These are phyloP conservation scores for Synodontis membranacea DNA, from an alignment of 2,113 vertebrate genomes.

Conservation along the genomic window DNA sequence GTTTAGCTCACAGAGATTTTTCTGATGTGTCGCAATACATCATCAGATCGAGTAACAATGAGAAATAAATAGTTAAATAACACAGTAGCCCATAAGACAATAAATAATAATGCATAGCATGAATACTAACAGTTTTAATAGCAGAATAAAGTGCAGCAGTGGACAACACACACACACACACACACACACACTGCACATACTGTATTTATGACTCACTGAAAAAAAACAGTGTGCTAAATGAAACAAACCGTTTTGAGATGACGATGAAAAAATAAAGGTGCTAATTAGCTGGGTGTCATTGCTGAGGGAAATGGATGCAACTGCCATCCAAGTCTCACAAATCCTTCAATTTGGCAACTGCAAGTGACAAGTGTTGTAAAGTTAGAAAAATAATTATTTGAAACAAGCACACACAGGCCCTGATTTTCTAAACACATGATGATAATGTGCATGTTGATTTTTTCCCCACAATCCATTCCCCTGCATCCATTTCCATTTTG, in stretches of 20 bases:
- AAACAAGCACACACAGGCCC: neutral
- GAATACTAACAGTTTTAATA: neutral
- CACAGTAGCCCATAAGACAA: too few relatives aligned
- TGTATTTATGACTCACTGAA: neutral
- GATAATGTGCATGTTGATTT: neutral
- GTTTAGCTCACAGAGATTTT: neutral
- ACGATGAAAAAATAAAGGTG: neutral
- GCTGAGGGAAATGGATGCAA: neutral
- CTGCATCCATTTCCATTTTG: neutral
- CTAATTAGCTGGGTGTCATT: neutral
- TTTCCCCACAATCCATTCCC: neutral
- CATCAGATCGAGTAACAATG: neutral
- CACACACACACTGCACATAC: neutral
- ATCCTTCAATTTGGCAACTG: slow-evolving; percentile 2
- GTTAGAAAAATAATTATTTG: neutral
- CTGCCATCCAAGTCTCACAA: slow-evolving; percentile 1
- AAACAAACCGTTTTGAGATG: neutral
- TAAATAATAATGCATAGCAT: neutral
- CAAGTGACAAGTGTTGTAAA: too few relatives aligned
- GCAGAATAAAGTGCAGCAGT: neutral
- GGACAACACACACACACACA: neutral
- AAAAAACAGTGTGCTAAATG: neutral
- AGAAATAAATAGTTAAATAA: neutral
- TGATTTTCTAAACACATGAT: neutral
- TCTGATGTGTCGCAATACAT: neutral